Percentiles rank a stretch among this genome's conserved stretches.
phyloP scores from a whole-genome alignment of 2,888 invertebrate genomes.

The Ypsolopha sequella region DNA sequence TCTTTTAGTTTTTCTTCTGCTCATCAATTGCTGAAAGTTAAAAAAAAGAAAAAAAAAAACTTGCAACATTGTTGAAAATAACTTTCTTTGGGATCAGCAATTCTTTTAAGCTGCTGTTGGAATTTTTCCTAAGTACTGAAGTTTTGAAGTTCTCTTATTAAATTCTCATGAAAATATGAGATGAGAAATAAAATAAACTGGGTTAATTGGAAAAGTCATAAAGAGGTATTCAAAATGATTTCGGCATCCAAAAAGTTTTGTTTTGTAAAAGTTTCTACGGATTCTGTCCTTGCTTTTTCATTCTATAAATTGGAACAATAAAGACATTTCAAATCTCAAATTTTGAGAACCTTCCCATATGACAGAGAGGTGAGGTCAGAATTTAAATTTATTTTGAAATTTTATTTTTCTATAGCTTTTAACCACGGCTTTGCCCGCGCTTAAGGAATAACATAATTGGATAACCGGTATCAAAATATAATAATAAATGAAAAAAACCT shows the following conservation, averaged over 20 bases:
- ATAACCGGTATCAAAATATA: too few species aligned
- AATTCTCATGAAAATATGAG: conserved; percentile 4
- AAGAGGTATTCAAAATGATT: neutral
- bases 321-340: too few species aligned
- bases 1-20: neutral
- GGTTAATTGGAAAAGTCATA: neutral
- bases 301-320: neutral
- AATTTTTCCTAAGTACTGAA: conserved; percentile 7
- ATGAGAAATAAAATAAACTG: neutral
- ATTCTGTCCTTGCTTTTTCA: neutral
- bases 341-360: too few species aligned
- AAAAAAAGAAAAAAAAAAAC: neutral
- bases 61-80: neutral
- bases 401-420: too few species aligned
- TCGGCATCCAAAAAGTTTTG: neutral
- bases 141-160: conserved; percentile 8
- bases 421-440: too few species aligned
- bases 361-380: too few species aligned
- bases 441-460: too few species aligned
- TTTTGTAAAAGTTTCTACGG: neutral
- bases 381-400: too few species aligned
- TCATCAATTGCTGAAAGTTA: too few species aligned
- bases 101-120: neutral
- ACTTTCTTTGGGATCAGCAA: neutral
- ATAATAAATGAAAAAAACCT: too few species aligned